phyloP scores from a whole-genome alignment of 2,888 invertebrate genomes.

The Oligia latruncula region DNA sequence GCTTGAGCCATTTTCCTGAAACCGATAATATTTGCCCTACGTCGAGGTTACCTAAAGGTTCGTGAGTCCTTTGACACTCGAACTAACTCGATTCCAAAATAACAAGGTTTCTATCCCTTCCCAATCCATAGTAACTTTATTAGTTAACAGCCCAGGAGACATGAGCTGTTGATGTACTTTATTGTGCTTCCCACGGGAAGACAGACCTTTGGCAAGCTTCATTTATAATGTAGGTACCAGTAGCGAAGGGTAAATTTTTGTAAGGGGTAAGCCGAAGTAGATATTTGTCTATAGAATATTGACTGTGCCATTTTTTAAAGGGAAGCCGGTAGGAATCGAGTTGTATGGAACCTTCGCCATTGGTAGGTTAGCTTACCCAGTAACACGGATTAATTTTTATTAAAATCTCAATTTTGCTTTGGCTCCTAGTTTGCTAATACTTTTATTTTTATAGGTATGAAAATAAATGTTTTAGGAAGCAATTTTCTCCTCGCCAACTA shows the following conservation, averaged over 20 bases:
- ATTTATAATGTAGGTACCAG: neutral
- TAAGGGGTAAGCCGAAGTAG: no score
- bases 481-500: accelerated
- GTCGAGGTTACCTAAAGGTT: neutral
- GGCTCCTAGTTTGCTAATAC: neutral
- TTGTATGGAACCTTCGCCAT: no score
- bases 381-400: neutral
- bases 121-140: constrained; percentile 7
- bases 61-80: neutral
- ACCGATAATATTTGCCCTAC: neutral
- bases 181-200: neutral
- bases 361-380: no score
- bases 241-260: no score
- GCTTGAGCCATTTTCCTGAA: no score
- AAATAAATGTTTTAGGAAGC: neutral
- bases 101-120: neutral
- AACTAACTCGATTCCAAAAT: neutral
- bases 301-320: no score
- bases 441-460: no score
- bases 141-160: constrained; percentile 35
- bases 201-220: neutral
- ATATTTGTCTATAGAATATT: no score
- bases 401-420: neutral
- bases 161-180: neutral
- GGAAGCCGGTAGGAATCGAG: no score